A percentile compares a stretch with the other conserved stretches of the same genome.
These are phyloP conservation scores for Caenorhabditis zanzibari DNA, from an alignment of 2,888 invertebrate genomes.

Conservation along the genomic window DNA sequence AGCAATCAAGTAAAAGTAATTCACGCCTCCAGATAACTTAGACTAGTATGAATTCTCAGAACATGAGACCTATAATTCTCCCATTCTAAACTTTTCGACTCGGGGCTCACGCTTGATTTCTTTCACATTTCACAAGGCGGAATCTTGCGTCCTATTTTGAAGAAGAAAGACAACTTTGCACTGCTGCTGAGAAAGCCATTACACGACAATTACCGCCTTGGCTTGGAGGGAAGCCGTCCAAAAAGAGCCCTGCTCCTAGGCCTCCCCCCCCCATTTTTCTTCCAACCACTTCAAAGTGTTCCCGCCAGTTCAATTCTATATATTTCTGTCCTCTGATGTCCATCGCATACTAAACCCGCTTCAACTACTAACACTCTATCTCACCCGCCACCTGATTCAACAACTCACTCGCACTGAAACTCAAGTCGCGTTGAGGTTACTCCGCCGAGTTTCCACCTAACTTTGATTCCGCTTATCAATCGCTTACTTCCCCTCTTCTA, in stretches of 20 bases:
- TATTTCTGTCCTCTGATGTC: conserved; percentile 6
- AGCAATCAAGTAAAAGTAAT: conserved; percentile 5
- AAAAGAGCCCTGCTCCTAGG: conserved; percentile 20
- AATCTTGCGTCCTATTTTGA: conserved; percentile 11
- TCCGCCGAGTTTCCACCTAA: conserved; percentile 24
- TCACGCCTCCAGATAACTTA: background rate
- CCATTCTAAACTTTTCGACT: conserved; percentile 4
- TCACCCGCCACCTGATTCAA: background rate
- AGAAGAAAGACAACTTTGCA: conserved; percentile 26
- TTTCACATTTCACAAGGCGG: conserved; percentile 16
- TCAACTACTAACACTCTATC: conserved; percentile 11
- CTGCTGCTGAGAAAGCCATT: conserved; percentile 32
- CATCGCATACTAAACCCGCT: conserved; percentile 32
- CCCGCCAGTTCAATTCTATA: conserved; percentile 3
- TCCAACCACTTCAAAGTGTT: conserved; percentile 19
- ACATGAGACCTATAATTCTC: conserved; percentile 15
- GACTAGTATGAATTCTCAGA: background rate
- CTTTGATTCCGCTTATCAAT: conserved; percentile 10
- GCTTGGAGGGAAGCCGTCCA: conserved; percentile 24
- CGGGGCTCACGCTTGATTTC: conserved; percentile 11
- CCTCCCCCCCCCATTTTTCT: background rate
- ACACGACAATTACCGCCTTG: conserved; percentile 50
- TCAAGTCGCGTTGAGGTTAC: background rate
- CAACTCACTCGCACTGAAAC: conserved; percentile 48
- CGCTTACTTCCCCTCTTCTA: conserved; percentile 40